Evolutionary conservation across 2,113 vertebrate genomes (phyloP), one percentile per base, ranked within the genome.

Genomic region (Sceloporus tristichus): DNA sequence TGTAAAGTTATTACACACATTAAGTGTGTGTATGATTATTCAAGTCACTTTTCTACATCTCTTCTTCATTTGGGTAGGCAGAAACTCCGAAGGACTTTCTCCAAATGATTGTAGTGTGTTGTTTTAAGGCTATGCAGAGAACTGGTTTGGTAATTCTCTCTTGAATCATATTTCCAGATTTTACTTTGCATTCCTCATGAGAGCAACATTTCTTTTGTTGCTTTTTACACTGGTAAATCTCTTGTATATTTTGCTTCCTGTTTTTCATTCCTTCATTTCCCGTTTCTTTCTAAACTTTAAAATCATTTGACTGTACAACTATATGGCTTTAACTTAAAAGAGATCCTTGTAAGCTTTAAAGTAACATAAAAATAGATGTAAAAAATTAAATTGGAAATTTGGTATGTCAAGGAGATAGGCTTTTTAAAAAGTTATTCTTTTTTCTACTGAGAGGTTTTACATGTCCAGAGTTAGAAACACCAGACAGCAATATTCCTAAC

Each of bases 191-290:
- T 83, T 82, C 25, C 91, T 92, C 10, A 0, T 53, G 89, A 54
- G 76, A 68, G 0, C 27, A 54, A 27, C 23, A 10, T 90, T 89
- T 68, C 66, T 76, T 86, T 71, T 29, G 71, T 2, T 53, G 42
- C 14, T 90, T 92, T 91, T 91, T 71, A 75, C 87, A 23, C 80
- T 84, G 91, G 79, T 77, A 75, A 89, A 70, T 4, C 23, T 66
- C 42, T 34, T 4, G 0, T 0, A 0, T 34, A 2, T 68, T 84
- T 86, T 70, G 8, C 23, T 82, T 74, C 2, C 40, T 38, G 66
- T 5, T 0, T 74, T 29, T 40, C 40, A 40, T 27, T 68, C 42
- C 66, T 18, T 1, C 21, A 25, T 73, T 86, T 90, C 48, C 56
- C n/a, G 13, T 66, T 0, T 0, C 4, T 84, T 74, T 54, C 0